Percentiles rank a stretch among this genome's conserved stretches.
Conservation (phyloP, 2,113 vertebrate genomes). For the Galemys pyrenaicus region DNA sequence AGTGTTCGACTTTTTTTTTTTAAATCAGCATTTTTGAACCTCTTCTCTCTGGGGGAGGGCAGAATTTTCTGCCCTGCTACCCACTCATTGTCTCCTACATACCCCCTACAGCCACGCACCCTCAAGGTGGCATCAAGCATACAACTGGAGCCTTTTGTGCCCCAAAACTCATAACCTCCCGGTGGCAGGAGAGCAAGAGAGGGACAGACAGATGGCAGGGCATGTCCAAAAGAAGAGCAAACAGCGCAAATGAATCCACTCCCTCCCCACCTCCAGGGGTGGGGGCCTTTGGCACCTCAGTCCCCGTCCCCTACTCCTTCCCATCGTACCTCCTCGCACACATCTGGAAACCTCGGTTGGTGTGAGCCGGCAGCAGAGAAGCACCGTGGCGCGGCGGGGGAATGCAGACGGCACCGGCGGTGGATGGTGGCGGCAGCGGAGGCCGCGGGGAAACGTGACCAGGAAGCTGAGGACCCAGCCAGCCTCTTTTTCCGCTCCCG, state of each 20-base stretch:
- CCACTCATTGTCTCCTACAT: slow-evolving; percentile 68
- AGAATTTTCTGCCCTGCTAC: slow-evolving; percentile 77
- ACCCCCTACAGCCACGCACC: slow-evolving; percentile 65
- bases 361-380: slow-evolving; percentile 74
- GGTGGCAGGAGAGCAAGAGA: slow-evolving; percentile 77
- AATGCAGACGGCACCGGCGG: slow-evolving; percentile 55
- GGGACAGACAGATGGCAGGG: slow-evolving; percentile 80
- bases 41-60: slow-evolving; percentile 78
- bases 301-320: slow-evolving; percentile 63
- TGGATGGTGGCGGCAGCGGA: slow-evolving; percentile 78
- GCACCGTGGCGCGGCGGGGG: slow-evolving; percentile 52
- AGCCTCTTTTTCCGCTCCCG: slow-evolving; percentile 77
- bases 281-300: slow-evolving; percentile 74
- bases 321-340: slow-evolving; percentile 55
- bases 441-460: slow-evolving; percentile 75
- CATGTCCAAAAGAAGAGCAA: slow-evolving; percentile 70
- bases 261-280: slow-evolving; percentile 67
- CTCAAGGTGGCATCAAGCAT: slow-evolving; percentile 70
- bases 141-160: slow-evolving; percentile 63
- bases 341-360: slow-evolving; percentile 71
- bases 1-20: slow-evolving; percentile 67
- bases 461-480: slow-evolving; percentile 77
- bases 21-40: slow-evolving; percentile 69
- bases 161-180: slow-evolving; percentile 63
- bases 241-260: slow-evolving; percentile 56